phyloP scores from a whole-genome alignment of 2,797 vertebrate species.

The Ambastaia sidthimunki region DNA sequence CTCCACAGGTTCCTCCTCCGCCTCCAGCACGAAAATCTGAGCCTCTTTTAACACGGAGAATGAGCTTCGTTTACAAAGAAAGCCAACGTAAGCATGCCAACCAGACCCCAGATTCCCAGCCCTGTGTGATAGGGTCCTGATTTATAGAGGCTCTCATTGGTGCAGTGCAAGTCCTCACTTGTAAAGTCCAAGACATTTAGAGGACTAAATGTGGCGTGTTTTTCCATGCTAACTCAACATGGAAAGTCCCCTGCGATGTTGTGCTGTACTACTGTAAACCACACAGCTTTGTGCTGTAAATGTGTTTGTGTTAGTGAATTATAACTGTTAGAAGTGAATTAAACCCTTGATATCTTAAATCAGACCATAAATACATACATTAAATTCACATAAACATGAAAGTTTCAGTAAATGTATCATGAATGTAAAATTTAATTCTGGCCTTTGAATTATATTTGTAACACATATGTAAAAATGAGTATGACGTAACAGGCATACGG shows the following conservation, averaged over 20 bases:
- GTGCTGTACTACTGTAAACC: conserved; percentile 30
- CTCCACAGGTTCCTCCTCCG: conserved; percentile 78
- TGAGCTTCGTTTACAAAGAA: conserved; percentile 82
- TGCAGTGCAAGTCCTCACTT: conserved; percentile 16
- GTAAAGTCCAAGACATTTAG: neutral
- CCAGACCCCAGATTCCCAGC: conserved; percentile 49
- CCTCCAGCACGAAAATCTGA: conserved; percentile 78
- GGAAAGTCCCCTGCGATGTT: conserved; percentile 2
- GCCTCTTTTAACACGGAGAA: conserved; percentile 72
- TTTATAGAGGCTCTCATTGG: conserved; percentile 37
- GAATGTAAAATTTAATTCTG: neutral
- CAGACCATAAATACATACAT: neutral
- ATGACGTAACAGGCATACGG: neutral
- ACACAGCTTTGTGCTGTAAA: conserved; percentile 8
- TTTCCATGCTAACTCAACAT: conserved; percentile 8
- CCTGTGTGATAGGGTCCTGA: conserved; percentile 31
- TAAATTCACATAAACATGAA: conserved; percentile 13
- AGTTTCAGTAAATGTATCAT: neutral
- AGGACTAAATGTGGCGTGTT: conserved; percentile 20
- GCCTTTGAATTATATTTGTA: neutral
- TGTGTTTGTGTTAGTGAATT: conserved; percentile 14
- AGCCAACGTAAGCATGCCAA: conserved; percentile 81
- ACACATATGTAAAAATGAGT: neutral
- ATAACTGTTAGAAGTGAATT: neutral
- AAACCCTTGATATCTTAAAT: conserved; percentile 12